Evolutionary conservation across 1,140 invertebrate genomes (phyloP).

Genomic region (Eciton burchellii): DNA sequence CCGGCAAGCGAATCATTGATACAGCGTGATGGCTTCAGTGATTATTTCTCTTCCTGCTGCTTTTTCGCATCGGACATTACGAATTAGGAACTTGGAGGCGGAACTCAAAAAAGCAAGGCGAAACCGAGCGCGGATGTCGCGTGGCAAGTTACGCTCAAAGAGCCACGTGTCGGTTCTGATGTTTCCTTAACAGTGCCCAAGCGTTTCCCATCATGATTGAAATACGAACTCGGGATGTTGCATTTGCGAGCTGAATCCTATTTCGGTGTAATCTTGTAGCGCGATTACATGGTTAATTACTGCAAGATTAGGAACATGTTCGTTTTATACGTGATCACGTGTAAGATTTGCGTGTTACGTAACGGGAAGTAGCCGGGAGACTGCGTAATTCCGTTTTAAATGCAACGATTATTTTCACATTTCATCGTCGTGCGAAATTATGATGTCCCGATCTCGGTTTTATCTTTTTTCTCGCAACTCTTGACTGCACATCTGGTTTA

Average conservation of each 20-base stretch:
- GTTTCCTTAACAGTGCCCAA: conserved; percentile 8
- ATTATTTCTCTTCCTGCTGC: conserved; percentile 58
- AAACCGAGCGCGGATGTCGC: neutral
- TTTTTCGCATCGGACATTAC: conserved; percentile 25
- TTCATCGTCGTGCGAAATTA: neutral
- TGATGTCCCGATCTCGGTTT: neutral
- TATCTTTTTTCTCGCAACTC: neutral
- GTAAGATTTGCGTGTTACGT: neutral
- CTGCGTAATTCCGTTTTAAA: neutral
- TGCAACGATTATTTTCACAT: neutral
- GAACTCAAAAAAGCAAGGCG: too few species aligned
- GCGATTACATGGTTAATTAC: neutral
- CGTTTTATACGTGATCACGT: too few species aligned
- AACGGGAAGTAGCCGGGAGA: too few species aligned
- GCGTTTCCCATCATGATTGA: conserved; percentile 4
- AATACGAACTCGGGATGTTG: neutral
- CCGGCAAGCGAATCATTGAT: conserved; percentile 73
- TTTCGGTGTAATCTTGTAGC: neutral
- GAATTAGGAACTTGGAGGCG: conserved; percentile 46
- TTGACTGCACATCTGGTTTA: neutral
- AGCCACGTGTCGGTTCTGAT: neutral
- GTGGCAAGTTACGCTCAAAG: neutral
- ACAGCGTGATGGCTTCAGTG: conserved; percentile 40
- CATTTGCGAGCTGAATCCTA: neutral
- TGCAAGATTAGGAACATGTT: too few species aligned